Conservation (phyloP, 2,113 vertebrate genomes). For the Saccopteryx bilineata region DNA sequence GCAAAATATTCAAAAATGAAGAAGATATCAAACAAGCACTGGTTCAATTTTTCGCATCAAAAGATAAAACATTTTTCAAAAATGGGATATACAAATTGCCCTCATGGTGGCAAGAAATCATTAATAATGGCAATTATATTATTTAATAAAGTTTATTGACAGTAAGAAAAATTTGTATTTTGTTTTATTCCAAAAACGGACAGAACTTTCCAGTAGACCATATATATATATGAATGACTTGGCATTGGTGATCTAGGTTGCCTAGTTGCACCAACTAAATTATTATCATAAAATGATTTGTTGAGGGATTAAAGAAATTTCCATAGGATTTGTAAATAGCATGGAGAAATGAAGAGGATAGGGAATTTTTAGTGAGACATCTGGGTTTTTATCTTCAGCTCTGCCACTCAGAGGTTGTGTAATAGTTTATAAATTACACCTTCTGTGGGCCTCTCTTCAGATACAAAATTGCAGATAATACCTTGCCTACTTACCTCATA, state of each 20-base stretch:
- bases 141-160: too few species aligned
- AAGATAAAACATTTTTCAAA: too few species aligned
- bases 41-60: too few species aligned
- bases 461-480: conserved; percentile 40
- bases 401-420: not conserved
- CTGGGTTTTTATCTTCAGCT: not conserved
- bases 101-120: too few species aligned
- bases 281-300: conserved; percentile 22
- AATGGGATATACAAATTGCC: too few species aligned
- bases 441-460: not conserved
- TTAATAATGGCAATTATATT: too few species aligned
- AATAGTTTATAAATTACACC: not conserved
- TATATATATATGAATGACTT: not conserved
- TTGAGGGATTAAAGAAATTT: conserved; percentile 4
- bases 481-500: conserved; percentile 1
- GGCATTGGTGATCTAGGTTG: conserved; percentile 45
- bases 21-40: too few species aligned
- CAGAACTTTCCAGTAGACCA: too few species aligned
- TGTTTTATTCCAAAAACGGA: too few species aligned
- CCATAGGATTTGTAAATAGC: conserved; percentile 20
- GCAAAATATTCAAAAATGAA: too few species aligned
- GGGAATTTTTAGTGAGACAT: conserved; percentile 24
- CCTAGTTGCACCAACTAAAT: conserved; percentile 6
- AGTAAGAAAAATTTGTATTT: too few species aligned
- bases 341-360: not conserved